Conservation (phyloP, 2,888 invertebrate genomes). For the Cataglyphis livida region DNA sequence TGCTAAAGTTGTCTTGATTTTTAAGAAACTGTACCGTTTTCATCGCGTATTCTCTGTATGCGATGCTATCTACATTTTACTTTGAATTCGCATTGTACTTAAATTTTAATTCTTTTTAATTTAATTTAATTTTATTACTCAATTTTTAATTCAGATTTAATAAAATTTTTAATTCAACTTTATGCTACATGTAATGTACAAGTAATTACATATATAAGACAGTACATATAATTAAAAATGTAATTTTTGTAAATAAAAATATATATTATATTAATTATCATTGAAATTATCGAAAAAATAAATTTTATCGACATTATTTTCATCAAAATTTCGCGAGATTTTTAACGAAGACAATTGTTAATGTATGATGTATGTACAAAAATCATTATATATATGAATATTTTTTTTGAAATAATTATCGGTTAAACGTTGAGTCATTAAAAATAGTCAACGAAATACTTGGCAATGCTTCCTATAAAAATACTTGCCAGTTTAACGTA, state of each 20-base stretch:
- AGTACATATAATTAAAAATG: background rate
- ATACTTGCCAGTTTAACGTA: background rate
- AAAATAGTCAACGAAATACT: background rate
- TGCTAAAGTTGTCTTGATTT: slow-evolving; percentile 30
- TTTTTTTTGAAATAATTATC: background rate
- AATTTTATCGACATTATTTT: background rate
- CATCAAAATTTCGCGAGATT: background rate
- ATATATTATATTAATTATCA: background rate
- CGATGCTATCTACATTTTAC: background rate
- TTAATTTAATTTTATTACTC: slow-evolving; percentile 2
- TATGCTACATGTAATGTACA: background rate
- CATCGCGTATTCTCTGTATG: background rate
- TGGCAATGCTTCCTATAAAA: background rate
- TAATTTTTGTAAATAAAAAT: background rate
- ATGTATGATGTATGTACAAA: background rate
- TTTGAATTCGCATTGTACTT: background rate
- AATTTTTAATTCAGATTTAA: background rate
- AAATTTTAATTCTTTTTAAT: background rate
- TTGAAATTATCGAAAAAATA: background rate
- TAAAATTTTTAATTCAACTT: background rate
- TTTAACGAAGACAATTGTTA: background rate
- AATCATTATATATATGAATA: background rate
- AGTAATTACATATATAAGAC: slow-evolving; percentile 9
- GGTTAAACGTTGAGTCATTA: background rate
- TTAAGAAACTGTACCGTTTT: background rate